These are phyloP conservation scores for Rutpela maculata DNA, from an alignment of 2,888 invertebrate genomes.

Conservation along the genomic window DNA sequence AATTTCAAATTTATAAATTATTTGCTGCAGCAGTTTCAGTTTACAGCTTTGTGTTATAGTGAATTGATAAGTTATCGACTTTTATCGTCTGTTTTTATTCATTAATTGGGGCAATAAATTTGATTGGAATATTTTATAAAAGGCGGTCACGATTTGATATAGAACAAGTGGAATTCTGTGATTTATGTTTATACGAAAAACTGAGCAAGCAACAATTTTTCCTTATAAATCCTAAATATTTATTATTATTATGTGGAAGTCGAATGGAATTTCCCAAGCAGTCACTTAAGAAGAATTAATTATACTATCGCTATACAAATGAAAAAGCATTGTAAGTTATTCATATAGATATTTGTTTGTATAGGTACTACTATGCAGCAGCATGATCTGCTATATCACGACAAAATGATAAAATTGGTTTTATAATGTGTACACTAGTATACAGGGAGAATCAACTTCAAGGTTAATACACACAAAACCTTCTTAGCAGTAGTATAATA, in stretches of 20 bases:
- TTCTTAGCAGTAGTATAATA: neutral
- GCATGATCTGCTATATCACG: neutral
- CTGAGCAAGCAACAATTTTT: too few relatives aligned
- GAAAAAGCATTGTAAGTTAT: too few relatives aligned
- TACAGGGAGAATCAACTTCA: neutral
- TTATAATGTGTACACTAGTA: neutral
- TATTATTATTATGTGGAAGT: neutral
- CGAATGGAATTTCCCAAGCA: slow-evolving; percentile 26
- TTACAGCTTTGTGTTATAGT: neutral
- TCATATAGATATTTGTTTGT: neutral
- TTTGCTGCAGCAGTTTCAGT: too few relatives aligned
- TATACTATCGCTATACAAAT: neutral
- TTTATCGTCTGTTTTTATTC: neutral
- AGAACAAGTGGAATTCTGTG: neutral
- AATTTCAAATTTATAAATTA: too few relatives aligned
- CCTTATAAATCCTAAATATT: neutral
- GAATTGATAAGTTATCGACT: slow-evolving; percentile 10
- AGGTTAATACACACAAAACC: neutral
- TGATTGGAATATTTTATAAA: neutral
- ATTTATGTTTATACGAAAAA: neutral
- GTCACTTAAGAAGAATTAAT: slow-evolving; percentile 16
- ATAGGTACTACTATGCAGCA: neutral
- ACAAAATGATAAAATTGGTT: neutral
- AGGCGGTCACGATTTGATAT: neutral
- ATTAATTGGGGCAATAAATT: neutral